Evolutionary conservation across 2,113 vertebrate genomes (phyloP), one percentile per base, ranked within the genome.

Genomic region (Spermophilus dauricus): DNA sequence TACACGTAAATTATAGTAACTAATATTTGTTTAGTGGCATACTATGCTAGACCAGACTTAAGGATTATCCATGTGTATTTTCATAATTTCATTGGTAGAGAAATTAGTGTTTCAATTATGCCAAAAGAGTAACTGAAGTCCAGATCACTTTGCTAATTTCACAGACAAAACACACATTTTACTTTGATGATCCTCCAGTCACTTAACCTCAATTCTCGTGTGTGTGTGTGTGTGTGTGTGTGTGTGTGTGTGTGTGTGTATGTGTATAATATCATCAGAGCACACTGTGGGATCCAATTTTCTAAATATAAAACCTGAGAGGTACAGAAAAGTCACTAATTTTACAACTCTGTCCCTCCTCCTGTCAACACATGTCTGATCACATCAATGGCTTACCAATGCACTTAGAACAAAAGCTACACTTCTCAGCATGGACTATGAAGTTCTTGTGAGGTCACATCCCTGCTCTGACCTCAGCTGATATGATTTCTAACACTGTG

Each of bases 71-170:
- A 70, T 83, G 32, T 39, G 28, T 48, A 48, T 24, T 73, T 95
- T 80, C 12, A 72, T 89, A 28, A 88, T 81, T 96, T 65, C 85
- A 93, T 91, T 90, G 11, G 17, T 90, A 45, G 95, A 24, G 7
- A 67, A 94, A 85, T 93, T 69, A 65, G 24, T 94, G 7, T 4
- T 82, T 77, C 90, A 82, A 82, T 9, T 67, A 53, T 77, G 8
- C 5, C 76, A 87, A 34, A 48, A 11, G 30, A 83, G 17, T 73
- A 91, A 28, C 5, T 26, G 11, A 90, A 92, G 39, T 34, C 12
- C 34, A 81, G 37, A 34, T 77, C 87, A 42, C 20, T 73, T 92
- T 83, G 17, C 32, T 86, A 73, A 39, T 89, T 92, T 75, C 86
- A 76, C 32, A 56, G 0, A 51, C 0, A 39, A 22, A 53, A 69